Evolutionary conservation across 2,113 vertebrate species (phyloP).

Genomic region (Elgaria multicarinata): DNA sequence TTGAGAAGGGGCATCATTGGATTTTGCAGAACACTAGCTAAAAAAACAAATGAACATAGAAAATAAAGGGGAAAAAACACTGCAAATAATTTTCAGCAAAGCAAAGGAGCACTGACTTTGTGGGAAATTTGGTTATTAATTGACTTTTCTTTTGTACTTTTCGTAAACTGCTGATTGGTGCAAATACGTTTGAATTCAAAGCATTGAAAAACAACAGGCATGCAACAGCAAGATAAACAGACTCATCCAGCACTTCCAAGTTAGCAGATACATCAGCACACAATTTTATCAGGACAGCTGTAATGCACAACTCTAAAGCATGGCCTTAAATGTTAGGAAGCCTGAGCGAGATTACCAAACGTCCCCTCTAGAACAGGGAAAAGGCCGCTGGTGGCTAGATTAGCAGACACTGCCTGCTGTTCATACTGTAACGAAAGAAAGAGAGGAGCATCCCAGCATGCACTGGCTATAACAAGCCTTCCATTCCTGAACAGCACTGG

Average conservation of each 20-base stretch:
- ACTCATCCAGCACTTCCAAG: conserved; percentile 20
- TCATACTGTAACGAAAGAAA: not conserved
- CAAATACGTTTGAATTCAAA: conserved; percentile 35
- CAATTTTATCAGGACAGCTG: not conserved
- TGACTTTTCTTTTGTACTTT: not conserved
- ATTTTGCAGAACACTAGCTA: conserved; percentile 50
- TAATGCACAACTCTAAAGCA: not conserved
- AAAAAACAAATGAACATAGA: conserved; percentile 50
- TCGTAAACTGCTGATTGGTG: conserved; percentile 15
- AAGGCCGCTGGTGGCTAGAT: not conserved
- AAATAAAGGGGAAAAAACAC: conserved; percentile 49
- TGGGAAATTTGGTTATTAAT: conserved; percentile 19
- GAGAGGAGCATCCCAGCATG: not conserved
- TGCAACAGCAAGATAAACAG: not conserved
- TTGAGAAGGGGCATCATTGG: conserved; percentile 68
- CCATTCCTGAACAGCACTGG: conserved; percentile 17
- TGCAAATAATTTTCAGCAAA: not conserved
- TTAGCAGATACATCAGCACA: not conserved
- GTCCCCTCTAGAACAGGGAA: not conserved
- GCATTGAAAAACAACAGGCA: conserved; percentile 38
- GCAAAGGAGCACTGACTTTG: not conserved
- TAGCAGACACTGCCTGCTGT: not conserved
- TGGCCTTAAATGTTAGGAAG: not conserved
- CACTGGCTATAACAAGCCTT: conserved; percentile 9
- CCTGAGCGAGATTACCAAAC: not conserved